Conservation (phyloP, 64 coral and sea anemone species). For the Acropora yongei region DNA sequence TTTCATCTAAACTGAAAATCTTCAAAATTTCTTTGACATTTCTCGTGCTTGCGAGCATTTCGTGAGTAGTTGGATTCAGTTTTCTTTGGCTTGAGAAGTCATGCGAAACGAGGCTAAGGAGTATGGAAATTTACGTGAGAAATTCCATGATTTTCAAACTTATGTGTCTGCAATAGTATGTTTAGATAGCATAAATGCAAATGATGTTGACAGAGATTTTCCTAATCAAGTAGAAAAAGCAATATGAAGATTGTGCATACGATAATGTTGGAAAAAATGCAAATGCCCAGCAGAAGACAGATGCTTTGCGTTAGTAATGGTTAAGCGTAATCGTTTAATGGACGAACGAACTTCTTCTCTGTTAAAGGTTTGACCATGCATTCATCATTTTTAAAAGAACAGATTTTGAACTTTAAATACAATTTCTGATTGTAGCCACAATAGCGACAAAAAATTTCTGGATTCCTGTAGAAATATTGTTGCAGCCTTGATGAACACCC, state of each 20-base stretch:
- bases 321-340: neutral
- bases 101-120: slow-evolving; percentile 4
- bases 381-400: too few species aligned
- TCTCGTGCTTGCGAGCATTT: neutral
- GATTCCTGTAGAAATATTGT: neutral
- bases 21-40: neutral
- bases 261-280: neutral
- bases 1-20: neutral
- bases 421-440: neutral
- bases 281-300: neutral
- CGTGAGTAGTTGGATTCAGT: neutral
- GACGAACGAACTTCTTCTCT: neutral
- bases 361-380: neutral
- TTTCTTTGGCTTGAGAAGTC: neutral
- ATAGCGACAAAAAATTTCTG: neutral
- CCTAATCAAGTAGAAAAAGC: neutral
- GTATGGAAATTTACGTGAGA: slow-evolving; percentile 56
- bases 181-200: neutral
- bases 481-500: neutral
- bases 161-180: neutral
- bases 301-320: neutral
- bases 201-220: neutral
- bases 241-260: neutral
- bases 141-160: slow-evolving; percentile 34
- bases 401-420: neutral